Conservation (phyloP, 2,888 invertebrate species). For the Limenitis camilla region DNA sequence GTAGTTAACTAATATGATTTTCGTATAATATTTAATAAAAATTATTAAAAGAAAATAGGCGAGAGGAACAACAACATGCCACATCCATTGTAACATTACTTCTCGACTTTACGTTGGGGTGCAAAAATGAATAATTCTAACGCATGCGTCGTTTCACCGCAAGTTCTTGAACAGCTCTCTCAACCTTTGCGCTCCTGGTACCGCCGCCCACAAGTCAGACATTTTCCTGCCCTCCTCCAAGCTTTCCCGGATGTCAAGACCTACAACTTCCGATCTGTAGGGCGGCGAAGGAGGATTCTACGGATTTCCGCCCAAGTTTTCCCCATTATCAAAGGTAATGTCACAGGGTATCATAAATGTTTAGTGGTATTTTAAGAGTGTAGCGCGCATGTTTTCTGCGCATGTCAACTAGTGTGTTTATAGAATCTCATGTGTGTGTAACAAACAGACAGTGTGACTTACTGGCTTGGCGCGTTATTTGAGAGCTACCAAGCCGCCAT, state of each 20-base stretch:
- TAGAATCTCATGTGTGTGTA: conserved; percentile 13
- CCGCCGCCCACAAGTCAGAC: conserved; percentile 68
- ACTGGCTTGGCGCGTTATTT: no score
- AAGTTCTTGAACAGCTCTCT: conserved; percentile 27
- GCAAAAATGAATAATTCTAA: conserved; percentile 40
- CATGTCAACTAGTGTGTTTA: conserved; percentile 26
- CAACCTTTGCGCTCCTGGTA: conserved; percentile 48
- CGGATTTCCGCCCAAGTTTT: conserved; percentile 17
- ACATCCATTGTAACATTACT: conserved; percentile 2
- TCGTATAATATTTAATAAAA: no score
- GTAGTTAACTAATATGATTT: no score
- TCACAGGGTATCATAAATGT: not conserved
- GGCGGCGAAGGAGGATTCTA: conserved; percentile 37
- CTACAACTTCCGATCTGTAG: conserved; percentile 55
- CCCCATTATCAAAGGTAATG: not conserved
- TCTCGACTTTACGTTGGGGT: conserved; percentile 14
- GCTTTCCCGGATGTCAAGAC: conserved; percentile 50
- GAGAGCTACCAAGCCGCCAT: no score
- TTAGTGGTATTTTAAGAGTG: not conserved
- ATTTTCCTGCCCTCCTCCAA: conserved; percentile 67
- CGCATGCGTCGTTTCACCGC: conserved; percentile 46
- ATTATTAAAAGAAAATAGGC: not conserved
- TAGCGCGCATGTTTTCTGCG: conserved; percentile 51
- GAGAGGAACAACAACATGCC: not conserved
- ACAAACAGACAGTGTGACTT: no score